These are phyloP conservation scores for Clavelina lepadiformis DNA, from an alignment of 23 tunicate species.

Conservation along the genomic window DNA sequence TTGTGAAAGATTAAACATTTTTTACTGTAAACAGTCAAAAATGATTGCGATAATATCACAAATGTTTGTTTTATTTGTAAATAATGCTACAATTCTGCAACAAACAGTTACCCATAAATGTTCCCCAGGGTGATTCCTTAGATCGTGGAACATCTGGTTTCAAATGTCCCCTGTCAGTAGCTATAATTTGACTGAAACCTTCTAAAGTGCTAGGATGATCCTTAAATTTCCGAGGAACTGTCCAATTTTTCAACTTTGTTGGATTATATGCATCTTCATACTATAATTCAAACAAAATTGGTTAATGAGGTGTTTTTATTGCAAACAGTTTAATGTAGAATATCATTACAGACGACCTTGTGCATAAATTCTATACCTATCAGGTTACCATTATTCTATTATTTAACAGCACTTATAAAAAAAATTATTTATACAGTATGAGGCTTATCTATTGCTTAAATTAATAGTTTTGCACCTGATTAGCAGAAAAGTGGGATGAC, in stretches of 20 bases:
- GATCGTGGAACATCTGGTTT: slow-evolving; percentile 55
- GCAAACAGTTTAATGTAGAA: too few relatives aligned
- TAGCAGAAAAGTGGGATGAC: too few relatives aligned
- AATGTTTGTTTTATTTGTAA: background rate
- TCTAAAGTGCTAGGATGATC: slow-evolving; percentile 66
- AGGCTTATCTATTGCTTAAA: too few relatives aligned
- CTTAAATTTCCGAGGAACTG: slow-evolving; percentile 71
- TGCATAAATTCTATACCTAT: too few relatives aligned
- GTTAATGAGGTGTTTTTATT: too few relatives aligned
- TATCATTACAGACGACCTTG: too few relatives aligned
- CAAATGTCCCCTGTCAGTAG: slow-evolving; percentile 78
- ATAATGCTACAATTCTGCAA: background rate
- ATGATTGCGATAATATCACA: background rate
- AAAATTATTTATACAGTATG: too few relatives aligned
- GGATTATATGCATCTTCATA: slow-evolving; percentile 85
- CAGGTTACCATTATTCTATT: too few relatives aligned
- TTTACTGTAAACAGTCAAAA: background rate
- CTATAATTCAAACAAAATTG: slow-evolving; percentile 24
- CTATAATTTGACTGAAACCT: slow-evolving; percentile 85
- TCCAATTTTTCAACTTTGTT: slow-evolving; percentile 65
- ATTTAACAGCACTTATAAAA: too few relatives aligned
- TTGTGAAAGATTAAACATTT: background rate
- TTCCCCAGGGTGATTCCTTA: slow-evolving; percentile 88
- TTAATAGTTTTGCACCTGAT: too few relatives aligned
- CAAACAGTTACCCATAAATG: slow-evolving; percentile 69